Evolutionary conservation across 2,888 invertebrate species (phyloP), one percentile per base, ranked within the genome.

Genomic region (Listrodromus nycthemerus): DNA sequence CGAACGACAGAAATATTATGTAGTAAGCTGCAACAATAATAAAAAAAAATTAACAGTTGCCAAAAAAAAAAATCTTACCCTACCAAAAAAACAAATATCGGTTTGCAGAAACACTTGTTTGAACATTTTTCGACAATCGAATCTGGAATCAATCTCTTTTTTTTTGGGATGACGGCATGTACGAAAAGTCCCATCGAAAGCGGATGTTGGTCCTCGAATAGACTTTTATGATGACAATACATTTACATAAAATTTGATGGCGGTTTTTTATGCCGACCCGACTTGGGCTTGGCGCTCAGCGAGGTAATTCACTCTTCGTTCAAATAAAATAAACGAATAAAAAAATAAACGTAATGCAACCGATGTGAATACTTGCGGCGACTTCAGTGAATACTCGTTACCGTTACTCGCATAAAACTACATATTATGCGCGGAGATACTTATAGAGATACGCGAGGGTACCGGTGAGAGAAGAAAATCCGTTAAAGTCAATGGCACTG

Each of bases 1-100:
- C 97, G 90, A 97, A 98, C 0, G 98, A 97, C 48, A 98, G 93
- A 91, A 98, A 98, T 90, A 98, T 98, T 66, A 98, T 96, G 93
- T 98, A 98, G 92, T 97, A 98, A 0, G 98, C 98, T 97, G 93
- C 13, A 94, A 94, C 82, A 80, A 78, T 83, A 77, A 50, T 1
- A 2, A 21, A 10, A 16, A 30, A 52, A n/a, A 27, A 7, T 61
- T 27, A 30, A 30, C 10, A 24, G 19, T 52, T 52, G 50, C 16
- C 5, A 16, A 19, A 19, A 13, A 7, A 7, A 13, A 0, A 21
- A 52, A 52, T 19, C 1, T 50, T 50, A 10, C 16, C 13, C 16
- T 41, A 16, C 16, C 41, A 16, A 8, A 16, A 4, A 16, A 41
- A 16, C 16, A 79, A 73, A 21, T 21, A 16, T 52, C 10, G 0